These are phyloP conservation scores for Germaria angustata DNA, from an alignment of 2,888 invertebrate species.

Conservation along the genomic window DNA sequence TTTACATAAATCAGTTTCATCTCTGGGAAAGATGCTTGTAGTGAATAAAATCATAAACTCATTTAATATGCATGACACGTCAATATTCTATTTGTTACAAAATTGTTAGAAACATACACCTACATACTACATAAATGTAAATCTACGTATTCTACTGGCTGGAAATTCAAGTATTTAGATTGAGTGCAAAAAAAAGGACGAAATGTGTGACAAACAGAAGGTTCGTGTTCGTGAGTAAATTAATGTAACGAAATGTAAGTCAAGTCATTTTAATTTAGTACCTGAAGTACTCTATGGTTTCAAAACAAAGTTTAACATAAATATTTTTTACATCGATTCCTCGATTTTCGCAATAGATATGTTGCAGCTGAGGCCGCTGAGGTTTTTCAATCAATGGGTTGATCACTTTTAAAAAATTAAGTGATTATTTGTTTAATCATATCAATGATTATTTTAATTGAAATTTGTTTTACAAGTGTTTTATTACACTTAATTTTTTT, in stretches of 20 bases:
- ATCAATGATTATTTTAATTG: too few species aligned
- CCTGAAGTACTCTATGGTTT: conserved; percentile 3
- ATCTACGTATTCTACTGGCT: neutral
- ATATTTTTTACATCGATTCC: neutral
- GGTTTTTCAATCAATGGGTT: too few species aligned
- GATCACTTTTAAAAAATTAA: too few species aligned
- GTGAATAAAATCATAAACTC: conserved; percentile 58
- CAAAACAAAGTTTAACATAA: neutral
- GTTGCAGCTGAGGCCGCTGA: too few species aligned
- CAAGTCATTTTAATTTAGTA: conserved; percentile 37
- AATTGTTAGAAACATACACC: conserved; percentile 6
- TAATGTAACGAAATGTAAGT: conserved; percentile 34
- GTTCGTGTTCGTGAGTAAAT: conserved; percentile 61
- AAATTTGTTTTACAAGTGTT: too few species aligned
- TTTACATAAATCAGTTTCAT: conserved; percentile 2
- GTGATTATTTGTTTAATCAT: too few species aligned
- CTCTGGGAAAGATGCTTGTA: neutral
- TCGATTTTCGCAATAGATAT: neutral
- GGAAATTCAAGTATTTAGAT: neutral
- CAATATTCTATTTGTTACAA: conserved; percentile 54
- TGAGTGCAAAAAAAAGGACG: neutral
- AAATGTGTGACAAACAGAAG: conserved; percentile 1
- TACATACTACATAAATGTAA: neutral
- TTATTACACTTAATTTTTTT: too few species aligned
- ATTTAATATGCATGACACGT: conserved; percentile 59